A percentile compares a stretch with the other conserved stretches of the same genome.
These are phyloP conservation scores for Entelurus aequoreus DNA, from an alignment of 2,113 vertebrate species.

Conservation along the genomic window DNA sequence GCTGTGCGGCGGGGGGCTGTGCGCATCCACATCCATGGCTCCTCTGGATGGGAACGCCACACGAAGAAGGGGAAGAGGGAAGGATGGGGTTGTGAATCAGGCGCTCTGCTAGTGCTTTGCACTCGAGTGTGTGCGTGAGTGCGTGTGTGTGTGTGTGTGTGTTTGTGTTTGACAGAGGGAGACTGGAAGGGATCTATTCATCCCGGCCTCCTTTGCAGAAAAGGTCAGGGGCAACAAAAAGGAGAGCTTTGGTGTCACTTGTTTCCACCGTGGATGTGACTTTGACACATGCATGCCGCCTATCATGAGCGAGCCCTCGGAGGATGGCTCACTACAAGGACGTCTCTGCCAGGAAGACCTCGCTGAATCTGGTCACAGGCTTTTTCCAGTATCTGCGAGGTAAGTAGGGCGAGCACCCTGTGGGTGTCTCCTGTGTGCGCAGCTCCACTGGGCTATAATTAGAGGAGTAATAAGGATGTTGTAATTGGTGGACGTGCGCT, in stretches of 20 bases:
- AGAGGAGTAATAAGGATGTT: neutral
- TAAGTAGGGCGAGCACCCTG: slow-evolving; percentile 72
- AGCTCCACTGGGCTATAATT: slow-evolving; percentile 17
- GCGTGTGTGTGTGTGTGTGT: slow-evolving; percentile 7
- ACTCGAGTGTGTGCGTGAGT: slow-evolving; percentile 18
- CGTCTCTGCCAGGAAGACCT: slow-evolving; percentile 69
- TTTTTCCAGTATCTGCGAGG: slow-evolving; percentile 78
- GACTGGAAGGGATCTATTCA: slow-evolving; percentile 50
- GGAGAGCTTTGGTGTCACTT: slow-evolving; percentile 12
- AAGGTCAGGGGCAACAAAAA: slow-evolving; percentile 29
- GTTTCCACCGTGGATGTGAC: slow-evolving; percentile 59
- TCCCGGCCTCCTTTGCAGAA: slow-evolving; percentile 56
- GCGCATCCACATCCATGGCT: slow-evolving; percentile 63
- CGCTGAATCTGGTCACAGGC: slow-evolving; percentile 77
- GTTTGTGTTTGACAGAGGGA: slow-evolving; percentile 32
- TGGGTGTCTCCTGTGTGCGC: slow-evolving; percentile 10
- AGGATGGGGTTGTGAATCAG: slow-evolving; percentile 49
- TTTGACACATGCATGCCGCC: slow-evolving; percentile 22
- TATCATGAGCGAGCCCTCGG: slow-evolving; percentile 40
- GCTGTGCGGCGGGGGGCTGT: slow-evolving; percentile 64
- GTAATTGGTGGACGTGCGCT: slow-evolving; percentile 24
- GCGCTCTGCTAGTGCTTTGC: slow-evolving; percentile 43
- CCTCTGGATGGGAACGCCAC: slow-evolving; percentile 52
- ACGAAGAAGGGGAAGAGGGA: slow-evolving; percentile 60
- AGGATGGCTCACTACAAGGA: slow-evolving; percentile 76